Base-by-base conservation (phyloP, 2,113 vertebrate genomes). In the Clarias macrocephalus region DNA sequence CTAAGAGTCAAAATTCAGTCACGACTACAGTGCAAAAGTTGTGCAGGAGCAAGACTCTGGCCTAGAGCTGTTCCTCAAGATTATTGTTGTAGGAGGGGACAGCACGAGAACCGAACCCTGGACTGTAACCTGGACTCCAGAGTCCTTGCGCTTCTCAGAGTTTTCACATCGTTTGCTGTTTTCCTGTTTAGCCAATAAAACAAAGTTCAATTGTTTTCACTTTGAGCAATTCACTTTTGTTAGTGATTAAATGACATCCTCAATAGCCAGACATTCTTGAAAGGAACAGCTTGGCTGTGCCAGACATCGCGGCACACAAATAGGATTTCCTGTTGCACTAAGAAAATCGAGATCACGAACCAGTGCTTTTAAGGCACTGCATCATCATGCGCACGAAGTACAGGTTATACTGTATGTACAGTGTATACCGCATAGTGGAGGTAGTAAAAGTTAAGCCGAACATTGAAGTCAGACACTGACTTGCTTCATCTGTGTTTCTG, bases 171-270 rank as follows among this genome's bases (percentile, higher is more conserved):
- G 82, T 91, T 91, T 88, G 89, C 54, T 52, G 72, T 90, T 91
- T 93, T 93, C 93, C 94, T 92, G 92, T 93, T 93, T 90, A 86
- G 89, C 89, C 54, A 90, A 91, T 88, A 89, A 83, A 89, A 91
- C 91, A 83, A 85, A 91, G 91, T 90, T 89, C 88, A 88, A 92
- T 94, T 94, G 92, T 93, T 91, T 92, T 92, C 1, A 42, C 81
- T 79, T 42, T 66, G 57, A 90, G 56, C 87, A 80, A 88, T 92
- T 93, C 90, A 89, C 92, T 90, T 93, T 93, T 93, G 93, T 94
- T 90, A 93, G 42, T 89, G 83, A 85, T 87, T 91, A 90, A 93
- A 93, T 92, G 82, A 91, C 92, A 92, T 92, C 92, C 90, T 94
- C 87, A 86, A 80, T 70, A 66, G 88, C 85, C 79, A 77, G 89